A percentile compares a stretch with the other conserved stretches of the same genome.
Evolutionary conservation across 2,888 invertebrate genomes (phyloP).

Genomic region (Eugnorisma glareosa): DNA sequence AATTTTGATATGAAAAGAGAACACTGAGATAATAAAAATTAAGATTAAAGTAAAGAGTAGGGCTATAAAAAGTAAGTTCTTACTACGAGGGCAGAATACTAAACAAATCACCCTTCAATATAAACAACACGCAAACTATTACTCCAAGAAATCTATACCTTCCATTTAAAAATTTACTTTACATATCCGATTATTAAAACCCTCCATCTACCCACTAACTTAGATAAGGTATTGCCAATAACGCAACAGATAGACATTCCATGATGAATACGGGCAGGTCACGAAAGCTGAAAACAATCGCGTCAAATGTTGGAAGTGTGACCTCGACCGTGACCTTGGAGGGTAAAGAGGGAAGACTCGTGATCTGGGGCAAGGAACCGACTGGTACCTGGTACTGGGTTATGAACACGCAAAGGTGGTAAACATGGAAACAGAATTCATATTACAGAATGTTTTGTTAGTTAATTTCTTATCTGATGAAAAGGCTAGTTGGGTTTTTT

Average conservation of each 20-base stretch:
- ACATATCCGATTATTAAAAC: constrained; percentile 4
- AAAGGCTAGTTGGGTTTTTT: background rate
- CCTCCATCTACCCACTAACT: constrained; percentile 9
- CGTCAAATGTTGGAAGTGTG: constrained; percentile 10
- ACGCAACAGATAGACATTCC: constrained; percentile 33
- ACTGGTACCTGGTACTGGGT: constrained; percentile 52
- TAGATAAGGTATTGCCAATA: constrained; percentile 38
- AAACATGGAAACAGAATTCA: constrained; percentile 28
- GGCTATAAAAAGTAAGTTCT: background rate
- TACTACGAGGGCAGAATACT: background rate
- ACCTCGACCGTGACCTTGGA: constrained; percentile 50
- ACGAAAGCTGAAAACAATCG: constrained; percentile 60
- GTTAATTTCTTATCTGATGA: constrained; percentile 22
- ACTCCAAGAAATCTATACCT: background rate
- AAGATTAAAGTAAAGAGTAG: background rate
- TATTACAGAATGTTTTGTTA: constrained; percentile 7
- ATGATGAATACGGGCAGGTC: constrained; percentile 44
- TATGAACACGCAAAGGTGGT: constrained; percentile 55
- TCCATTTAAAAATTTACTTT: background rate
- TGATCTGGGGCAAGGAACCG: constrained; percentile 36
- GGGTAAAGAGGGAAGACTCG: constrained; percentile 34
- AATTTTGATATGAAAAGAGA: background rate
- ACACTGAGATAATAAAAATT: background rate
- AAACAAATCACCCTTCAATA: background rate
- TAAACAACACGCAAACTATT: background rate